Conservation (phyloP, 2,797 vertebrate genomes). For the Megalops cyprinoides region DNA sequence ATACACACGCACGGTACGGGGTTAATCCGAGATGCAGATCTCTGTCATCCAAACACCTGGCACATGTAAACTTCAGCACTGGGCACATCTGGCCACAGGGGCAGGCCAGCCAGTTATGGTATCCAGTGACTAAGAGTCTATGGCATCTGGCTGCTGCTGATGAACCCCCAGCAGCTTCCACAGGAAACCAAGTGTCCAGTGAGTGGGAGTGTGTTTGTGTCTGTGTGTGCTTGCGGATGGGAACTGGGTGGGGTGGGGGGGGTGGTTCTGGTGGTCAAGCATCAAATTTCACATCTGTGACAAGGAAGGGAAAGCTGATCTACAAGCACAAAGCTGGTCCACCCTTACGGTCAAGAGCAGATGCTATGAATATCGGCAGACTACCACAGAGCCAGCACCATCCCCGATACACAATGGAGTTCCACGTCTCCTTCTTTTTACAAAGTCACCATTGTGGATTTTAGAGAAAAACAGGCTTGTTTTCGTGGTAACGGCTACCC, state of each 20-base stretch:
- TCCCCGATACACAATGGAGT: neutral
- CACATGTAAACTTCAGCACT: neutral
- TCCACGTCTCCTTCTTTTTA: neutral
- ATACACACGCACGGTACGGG: neutral
- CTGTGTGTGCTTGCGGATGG: neutral
- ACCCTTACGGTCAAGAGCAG: neutral
- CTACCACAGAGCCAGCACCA: neutral
- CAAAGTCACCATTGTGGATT: neutral
- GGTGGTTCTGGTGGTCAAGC: neutral
- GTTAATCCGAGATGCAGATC: neutral
- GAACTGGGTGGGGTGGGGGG: no score
- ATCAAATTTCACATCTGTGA: slow-evolving; percentile 23
- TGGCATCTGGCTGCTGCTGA: no score
- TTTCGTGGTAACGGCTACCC: slow-evolving; percentile 9
- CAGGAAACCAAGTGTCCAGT: neutral
- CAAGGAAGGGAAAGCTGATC: slow-evolving; percentile 23
- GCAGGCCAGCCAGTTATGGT: no score
- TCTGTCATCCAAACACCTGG: neutral
- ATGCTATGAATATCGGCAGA: neutral
- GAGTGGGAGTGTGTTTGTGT: neutral
- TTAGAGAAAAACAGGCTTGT: slow-evolving; percentile 5
- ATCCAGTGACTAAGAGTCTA: no score
- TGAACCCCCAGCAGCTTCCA: no score
- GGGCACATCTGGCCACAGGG: neutral
- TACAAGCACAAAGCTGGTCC: neutral